phyloP scores from a whole-genome alignment of 2,113 vertebrate genomes.

The Nanorana parkeri region DNA sequence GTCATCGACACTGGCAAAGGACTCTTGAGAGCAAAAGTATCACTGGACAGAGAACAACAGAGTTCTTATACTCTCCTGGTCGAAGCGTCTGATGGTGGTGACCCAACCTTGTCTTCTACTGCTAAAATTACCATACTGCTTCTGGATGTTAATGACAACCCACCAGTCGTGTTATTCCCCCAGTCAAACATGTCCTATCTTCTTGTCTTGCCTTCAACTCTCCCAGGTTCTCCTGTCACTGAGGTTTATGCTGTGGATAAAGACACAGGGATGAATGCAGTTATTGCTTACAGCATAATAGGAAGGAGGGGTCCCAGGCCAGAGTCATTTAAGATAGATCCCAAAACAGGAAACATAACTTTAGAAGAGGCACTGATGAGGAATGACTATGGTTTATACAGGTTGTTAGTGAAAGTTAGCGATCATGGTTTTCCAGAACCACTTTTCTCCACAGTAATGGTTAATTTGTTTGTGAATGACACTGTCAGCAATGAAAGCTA shows the following conservation, averaged over 20 bases:
- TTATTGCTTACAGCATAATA: conserved; percentile 97
- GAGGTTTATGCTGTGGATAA: conserved; percentile 97
- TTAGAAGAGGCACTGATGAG: conserved; percentile 86
- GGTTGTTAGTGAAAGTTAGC: conserved; percentile 94
- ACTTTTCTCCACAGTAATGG: conserved; percentile 90
- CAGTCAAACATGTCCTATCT: conserved; percentile 97
- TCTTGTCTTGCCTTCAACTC: conserved; percentile 89
- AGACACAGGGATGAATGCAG: conserved; percentile 98
- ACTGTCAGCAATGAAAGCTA: conserved; percentile 97
- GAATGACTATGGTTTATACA: conserved; percentile 90
- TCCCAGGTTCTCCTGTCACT: conserved; percentile 95
- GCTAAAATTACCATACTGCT: conserved; percentile 94
- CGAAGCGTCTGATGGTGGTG: conserved; percentile 90
- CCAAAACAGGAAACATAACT: conserved; percentile 96
- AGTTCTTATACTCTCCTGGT: conserved; percentile 93
- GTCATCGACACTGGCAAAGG: conserved; percentile 95
- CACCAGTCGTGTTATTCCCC: conserved; percentile 93
- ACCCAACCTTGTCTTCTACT: conserved; percentile 90
- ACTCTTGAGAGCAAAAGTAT: conserved; percentile 88
- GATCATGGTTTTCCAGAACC: conserved; percentile 96
- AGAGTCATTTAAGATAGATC: conserved; percentile 92
- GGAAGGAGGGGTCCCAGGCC: conserved; percentile 90
- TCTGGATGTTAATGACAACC: conserved; percentile 97
- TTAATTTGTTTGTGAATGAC: conserved; percentile 97
- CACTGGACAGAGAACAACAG: conserved; percentile 94